Evolutionary conservation across 2,797 vertebrate genomes (phyloP).

Genomic region (Silurus lanzhouensis): DNA sequence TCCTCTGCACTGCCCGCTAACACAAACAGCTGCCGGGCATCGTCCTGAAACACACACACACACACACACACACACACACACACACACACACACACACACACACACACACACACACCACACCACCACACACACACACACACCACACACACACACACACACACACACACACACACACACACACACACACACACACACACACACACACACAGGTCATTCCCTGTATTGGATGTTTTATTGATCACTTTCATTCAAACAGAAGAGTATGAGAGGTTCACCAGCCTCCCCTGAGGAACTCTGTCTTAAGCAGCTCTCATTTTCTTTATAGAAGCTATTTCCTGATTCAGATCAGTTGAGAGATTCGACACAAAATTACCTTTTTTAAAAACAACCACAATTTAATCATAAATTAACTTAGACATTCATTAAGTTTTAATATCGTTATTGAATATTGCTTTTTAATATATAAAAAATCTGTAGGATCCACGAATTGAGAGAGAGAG

Average conservation of each 20-base stretch:
- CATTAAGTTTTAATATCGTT: neutral
- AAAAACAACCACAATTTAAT: too few species aligned
- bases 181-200: neutral
- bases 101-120: neutral
- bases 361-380: too few species aligned
- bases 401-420: too few species aligned
- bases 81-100: conserved; percentile 5
- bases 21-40: conserved; percentile 94
- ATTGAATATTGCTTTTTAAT: neutral
- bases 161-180: conserved; percentile 35
- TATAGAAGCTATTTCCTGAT: neutral
- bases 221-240: neutral
- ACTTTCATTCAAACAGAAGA: neutral
- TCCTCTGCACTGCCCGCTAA: conserved; percentile 95
- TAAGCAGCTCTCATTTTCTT: neutral
- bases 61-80: neutral
- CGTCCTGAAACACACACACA: conserved; percentile 78
- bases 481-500: too few species aligned
- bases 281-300: neutral
- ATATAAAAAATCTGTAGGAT: neutral
- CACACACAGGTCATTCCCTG: neutral
- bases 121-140: neutral
- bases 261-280: neutral
- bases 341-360: too few species aligned
- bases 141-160: conserved; percentile 27